Evolutionary conservation across 2,797 vertebrate genomes (phyloP), one percentile per base, ranked within the genome.

Genomic region (Aphelocoma californica): DNA sequence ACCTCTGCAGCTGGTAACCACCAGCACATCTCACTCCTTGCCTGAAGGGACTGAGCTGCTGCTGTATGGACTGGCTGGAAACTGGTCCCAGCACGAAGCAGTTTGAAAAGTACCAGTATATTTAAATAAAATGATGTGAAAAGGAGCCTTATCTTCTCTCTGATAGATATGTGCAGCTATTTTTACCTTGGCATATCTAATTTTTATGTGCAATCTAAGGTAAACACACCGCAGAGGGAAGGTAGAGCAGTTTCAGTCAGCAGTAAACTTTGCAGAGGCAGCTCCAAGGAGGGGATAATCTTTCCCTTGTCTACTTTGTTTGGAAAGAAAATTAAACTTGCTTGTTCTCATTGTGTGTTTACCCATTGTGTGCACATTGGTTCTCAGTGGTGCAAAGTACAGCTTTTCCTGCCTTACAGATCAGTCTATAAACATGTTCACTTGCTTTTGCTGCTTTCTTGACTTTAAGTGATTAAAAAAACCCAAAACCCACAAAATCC

Each of bases 251-350:
- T 47, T 88, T 70, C 47, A 81, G 29, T 26, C 57, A 84, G 86
- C 60, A 75, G 60, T 36, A 74, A 92, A 86, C 60, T 84, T 57
- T 0, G 1, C 28, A 24, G 65, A 92, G 81, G 60, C 83, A 67
- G 57, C 16, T 88, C 73, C 83, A 74, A 94, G 83, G 48, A 93
- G 21, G 34, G 57, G 50, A 74, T 92, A 95, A 90, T 82, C 83
- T 90, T 95, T 92, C 36, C 42, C 87, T 84, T 75, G 85, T 64
- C 91, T 71, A 69, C 72, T 83, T 86, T 86, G 73, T 88, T 94
- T 84, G 74, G 54, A 74, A 82, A 82, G 83, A 85, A 93, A 96
- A 93, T 79, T 14, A 26, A 84, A 82, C 73, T 50, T 60, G 25
- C 51, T 73, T 88, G 83, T 77, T 93, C 75, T 71, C 31, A 42